phyloP scores from a whole-genome alignment of 2,888 invertebrate species.

The Sabatieria punctata region DNA sequence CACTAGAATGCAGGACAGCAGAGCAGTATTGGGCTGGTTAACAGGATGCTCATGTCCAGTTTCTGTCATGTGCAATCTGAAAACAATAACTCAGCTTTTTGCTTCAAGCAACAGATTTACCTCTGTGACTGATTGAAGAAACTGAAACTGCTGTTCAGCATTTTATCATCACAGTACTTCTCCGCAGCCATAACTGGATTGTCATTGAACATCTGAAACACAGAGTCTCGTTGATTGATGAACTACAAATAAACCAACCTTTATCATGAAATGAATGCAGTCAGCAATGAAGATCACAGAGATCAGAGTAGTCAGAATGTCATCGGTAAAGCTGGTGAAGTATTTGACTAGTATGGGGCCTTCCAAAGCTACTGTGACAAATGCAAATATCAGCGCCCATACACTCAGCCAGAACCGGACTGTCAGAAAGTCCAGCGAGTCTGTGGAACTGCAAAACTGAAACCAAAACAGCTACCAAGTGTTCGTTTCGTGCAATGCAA shows the following conservation, averaged over 20 bases:
- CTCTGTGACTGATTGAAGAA: too few species aligned
- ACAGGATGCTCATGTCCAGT: too few species aligned
- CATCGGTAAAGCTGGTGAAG: conserved; percentile 8
- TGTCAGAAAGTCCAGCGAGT: not conserved
- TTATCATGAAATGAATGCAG: not conserved
- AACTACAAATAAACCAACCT: too few species aligned
- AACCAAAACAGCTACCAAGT: too few species aligned
- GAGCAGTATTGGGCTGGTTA: conserved; percentile 62
- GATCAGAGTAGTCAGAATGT: conserved; percentile 2
- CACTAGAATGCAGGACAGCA: conserved; percentile 74
- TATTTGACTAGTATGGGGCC: conserved; percentile 1
- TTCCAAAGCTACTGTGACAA: conserved; percentile 2
- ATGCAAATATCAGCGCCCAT: not conserved
- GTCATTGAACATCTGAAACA: too few species aligned
- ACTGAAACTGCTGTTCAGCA: too few species aligned
- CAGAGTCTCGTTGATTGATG: too few species aligned
- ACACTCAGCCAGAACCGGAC: conserved; percentile 2
- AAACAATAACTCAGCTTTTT: too few species aligned
- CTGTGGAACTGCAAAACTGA: conserved; percentile 5
- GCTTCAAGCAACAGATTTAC: not conserved
- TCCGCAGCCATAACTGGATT: too few species aligned
- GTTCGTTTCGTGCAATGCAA: too few species aligned
- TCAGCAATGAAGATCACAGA: conserved; percentile 5
- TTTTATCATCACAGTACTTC: too few species aligned
- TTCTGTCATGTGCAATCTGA: too few species aligned